phyloP scores from a whole-genome alignment of 2,888 invertebrate species.

The Agrilus cyanescens region DNA sequence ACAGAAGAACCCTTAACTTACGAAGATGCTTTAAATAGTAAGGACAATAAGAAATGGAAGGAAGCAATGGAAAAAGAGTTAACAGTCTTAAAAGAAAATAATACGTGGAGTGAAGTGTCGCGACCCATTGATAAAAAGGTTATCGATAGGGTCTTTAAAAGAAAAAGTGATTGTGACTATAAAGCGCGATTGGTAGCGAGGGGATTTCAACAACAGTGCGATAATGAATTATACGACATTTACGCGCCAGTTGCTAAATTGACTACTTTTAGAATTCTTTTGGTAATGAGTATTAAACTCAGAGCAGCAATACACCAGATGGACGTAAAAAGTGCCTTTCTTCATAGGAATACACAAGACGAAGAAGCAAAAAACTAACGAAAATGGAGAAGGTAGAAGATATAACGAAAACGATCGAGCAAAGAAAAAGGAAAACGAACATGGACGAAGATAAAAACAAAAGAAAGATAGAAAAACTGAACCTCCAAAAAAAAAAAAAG shows the following conservation, averaged over 20 bases:
- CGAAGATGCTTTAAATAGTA: constrained; percentile 1
- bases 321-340: background rate
- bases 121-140: background rate
- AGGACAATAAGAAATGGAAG: constrained; percentile 1
- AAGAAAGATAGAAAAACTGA: too few species aligned
- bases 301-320: background rate
- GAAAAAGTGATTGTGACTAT: background rate
- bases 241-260: constrained; percentile 1
- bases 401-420: too few species aligned
- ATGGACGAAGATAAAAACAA: too few species aligned
- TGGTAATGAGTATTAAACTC: background rate
- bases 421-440: too few species aligned
- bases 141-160: background rate
- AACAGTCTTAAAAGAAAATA: constrained; percentile 4
- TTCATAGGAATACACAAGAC: background rate
- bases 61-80: constrained; percentile 5
- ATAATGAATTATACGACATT: background rate
- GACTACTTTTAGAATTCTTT: background rate
- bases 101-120: constrained; percentile 3
- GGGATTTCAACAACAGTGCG: constrained; percentile 1
- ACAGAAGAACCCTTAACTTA: too few species aligned
- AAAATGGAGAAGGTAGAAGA: too few species aligned
- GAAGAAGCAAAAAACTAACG: too few species aligned
- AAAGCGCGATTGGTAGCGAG: constrained; percentile 1
- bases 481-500: too few species aligned